A percentile compares a stretch with the other conserved stretches of the same genome.
Conservation (phyloP, 2,888 invertebrate genomes). For the Agonopterix arenella region DNA sequence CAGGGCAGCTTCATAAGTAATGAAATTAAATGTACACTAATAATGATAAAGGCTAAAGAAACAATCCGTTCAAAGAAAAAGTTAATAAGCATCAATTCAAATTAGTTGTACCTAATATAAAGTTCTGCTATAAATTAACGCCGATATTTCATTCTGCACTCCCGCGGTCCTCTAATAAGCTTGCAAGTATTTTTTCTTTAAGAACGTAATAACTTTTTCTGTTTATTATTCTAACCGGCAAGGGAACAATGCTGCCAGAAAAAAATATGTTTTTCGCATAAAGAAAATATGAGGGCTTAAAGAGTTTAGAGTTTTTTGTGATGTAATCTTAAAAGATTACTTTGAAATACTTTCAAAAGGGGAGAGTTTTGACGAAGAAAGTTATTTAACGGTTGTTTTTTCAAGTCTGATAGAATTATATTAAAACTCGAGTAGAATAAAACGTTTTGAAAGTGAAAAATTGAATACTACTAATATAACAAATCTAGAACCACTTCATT, state of each 20-base stretch:
- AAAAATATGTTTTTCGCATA: constrained; percentile 57
- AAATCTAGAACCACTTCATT: too few species aligned
- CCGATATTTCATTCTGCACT: constrained; percentile 13
- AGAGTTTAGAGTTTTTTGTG: constrained; percentile 54
- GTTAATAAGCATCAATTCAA: neutral
- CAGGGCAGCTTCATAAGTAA: too few species aligned
- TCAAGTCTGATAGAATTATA: neutral
- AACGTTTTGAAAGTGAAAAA: too few species aligned
- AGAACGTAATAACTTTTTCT: constrained; percentile 46
- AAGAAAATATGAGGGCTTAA: constrained; percentile 61
- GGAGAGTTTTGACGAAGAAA: constrained; percentile 13
- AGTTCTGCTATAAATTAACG: constrained; percentile 26
- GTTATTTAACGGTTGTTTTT: neutral
- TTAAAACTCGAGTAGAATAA: too few species aligned
- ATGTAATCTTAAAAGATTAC: constrained; percentile 66
- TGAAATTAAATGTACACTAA: too few species aligned
- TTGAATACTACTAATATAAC: too few species aligned
- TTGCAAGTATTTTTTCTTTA: constrained; percentile 34
- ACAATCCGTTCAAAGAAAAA: neutral
- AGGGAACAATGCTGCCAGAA: constrained; percentile 24
- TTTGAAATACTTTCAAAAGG: constrained; percentile 55
- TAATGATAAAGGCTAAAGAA: too few species aligned
- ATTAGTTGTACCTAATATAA: constrained; percentile 6
- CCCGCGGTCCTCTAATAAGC: constrained; percentile 22
- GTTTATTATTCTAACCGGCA: constrained; percentile 46